Percentiles rank a stretch among this genome's conserved stretches.
phyloP scores from a whole-genome alignment of 2,113 vertebrate genomes.

The Pristiophorus japonicus region DNA sequence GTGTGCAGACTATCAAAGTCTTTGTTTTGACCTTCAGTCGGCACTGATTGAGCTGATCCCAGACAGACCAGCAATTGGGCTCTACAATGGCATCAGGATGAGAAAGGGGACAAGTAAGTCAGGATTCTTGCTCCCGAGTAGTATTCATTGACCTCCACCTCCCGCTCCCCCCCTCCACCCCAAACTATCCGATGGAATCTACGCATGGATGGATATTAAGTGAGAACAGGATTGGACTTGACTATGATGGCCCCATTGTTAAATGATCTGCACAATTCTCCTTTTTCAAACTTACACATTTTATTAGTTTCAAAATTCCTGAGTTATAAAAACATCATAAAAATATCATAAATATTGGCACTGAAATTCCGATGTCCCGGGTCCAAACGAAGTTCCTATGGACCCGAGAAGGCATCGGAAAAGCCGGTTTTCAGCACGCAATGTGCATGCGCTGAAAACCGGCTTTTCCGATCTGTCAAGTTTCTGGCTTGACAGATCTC shows the following conservation, averaged over 20 bases:
- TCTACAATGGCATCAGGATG: background rate
- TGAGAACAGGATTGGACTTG: background rate
- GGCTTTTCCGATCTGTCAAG: too few species aligned
- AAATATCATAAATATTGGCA: background rate
- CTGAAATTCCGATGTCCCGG: too few species aligned
- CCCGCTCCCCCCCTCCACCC: too few species aligned
- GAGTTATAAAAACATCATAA: background rate
- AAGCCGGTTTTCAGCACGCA: too few species aligned
- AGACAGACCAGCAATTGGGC: background rate
- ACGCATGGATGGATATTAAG: background rate
- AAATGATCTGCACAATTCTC: background rate
- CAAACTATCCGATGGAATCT: background rate
- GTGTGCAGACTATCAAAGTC: background rate
- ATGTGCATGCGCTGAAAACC: too few species aligned
- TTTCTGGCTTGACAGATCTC: too few species aligned
- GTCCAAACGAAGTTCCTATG: too few species aligned
- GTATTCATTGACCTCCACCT: background rate
- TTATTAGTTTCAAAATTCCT: background rate
- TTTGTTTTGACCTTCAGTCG: background rate
- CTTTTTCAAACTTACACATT: background rate
- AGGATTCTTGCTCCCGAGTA: background rate
- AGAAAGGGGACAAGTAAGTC: background rate
- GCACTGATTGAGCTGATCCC: background rate
- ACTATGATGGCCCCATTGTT: background rate
- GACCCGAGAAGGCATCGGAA: too few species aligned